Percentiles rank a stretch among this genome's conserved stretches.
Conservation (phyloP, 2,113 vertebrate species). For the Pandion haliaetus region DNA sequence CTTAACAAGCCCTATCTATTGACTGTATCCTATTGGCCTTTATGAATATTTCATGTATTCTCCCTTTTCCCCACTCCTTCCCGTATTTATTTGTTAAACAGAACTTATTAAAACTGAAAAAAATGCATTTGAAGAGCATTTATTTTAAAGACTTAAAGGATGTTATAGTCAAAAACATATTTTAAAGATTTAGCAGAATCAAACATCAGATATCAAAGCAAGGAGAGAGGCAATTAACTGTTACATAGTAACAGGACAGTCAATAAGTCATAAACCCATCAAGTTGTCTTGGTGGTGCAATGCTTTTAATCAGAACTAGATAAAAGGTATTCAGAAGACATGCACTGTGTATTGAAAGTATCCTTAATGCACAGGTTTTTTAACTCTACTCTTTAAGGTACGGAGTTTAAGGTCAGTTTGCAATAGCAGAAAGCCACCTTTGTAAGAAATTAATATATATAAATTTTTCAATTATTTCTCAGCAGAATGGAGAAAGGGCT, state of each 20-base stretch:
- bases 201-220: slow-evolving; percentile 28
- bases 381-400: neutral
- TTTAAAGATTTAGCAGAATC: slow-evolving; percentile 44
- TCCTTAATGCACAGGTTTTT: neutral
- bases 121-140: neutral
- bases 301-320: slow-evolving; percentile 40
- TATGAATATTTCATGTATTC: slow-evolving; percentile 19
- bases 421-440: neutral
- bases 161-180: neutral
- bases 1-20: neutral
- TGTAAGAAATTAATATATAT: neutral
- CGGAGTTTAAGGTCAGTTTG: neutral
- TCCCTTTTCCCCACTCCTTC: neutral
- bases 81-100: neutral
- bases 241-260: slow-evolving; percentile 1
- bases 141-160: neutral
- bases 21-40: neutral
- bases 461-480: neutral
- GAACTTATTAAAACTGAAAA: neutral
- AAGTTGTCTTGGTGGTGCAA: slow-evolving; percentile 4
- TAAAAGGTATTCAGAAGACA: slow-evolving; percentile 14
- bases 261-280: slow-evolving; percentile 41
- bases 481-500: neutral
- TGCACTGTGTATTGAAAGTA: neutral
- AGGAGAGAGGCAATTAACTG: slow-evolving; percentile 7